Evolutionary conservation across 2,888 invertebrate species (phyloP).

Genomic region (Cheilosia pagana): DNA sequence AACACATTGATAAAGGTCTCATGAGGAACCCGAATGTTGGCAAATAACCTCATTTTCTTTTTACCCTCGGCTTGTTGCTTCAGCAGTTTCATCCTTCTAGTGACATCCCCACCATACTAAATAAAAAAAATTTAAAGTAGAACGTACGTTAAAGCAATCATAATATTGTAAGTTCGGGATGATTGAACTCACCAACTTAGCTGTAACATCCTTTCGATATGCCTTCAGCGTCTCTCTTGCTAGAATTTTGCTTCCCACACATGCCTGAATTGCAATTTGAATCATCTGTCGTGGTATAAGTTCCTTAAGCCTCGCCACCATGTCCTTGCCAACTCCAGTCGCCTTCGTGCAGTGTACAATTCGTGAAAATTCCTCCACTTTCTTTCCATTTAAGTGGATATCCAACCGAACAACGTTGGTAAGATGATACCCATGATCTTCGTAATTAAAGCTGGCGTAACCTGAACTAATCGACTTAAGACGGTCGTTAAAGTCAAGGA

Average conservation of each 20-base stretch:
- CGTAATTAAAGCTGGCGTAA: constrained; percentile 97
- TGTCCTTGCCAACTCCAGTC: constrained; percentile 86
- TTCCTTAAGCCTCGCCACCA: constrained; percentile 91
- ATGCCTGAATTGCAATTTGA: constrained; percentile 94
- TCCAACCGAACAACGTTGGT: constrained; percentile 92
- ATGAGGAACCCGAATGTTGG: constrained; percentile 95
- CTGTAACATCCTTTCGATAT: constrained; percentile 95
- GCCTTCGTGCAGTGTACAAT: constrained; percentile 91
- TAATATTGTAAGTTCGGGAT: background rate
- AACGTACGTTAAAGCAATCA: too few relatives aligned
- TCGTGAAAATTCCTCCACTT: constrained; percentile 92
- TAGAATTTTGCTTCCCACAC: constrained; percentile 90
- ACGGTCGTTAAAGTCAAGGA: constrained; percentile 96
- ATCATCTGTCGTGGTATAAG: constrained; percentile 95
- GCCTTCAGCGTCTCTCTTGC: constrained; percentile 94
- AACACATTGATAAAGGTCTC: constrained; percentile 97
- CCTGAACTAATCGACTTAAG: constrained; percentile 96
- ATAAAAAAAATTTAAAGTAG: constrained; percentile 78
- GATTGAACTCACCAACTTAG: constrained; percentile 90
- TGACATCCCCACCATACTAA: constrained; percentile 96
- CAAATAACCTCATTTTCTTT: constrained; percentile 95
- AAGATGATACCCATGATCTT: constrained; percentile 91
- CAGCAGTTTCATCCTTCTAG: constrained; percentile 94
- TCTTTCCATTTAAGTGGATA: constrained; percentile 89
- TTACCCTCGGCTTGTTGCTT: constrained; percentile 97